Evolutionary conservation across 2,113 vertebrate species (phyloP), one percentile per base, ranked within the genome.

Genomic region (Pangasianodon gigas): DNA sequence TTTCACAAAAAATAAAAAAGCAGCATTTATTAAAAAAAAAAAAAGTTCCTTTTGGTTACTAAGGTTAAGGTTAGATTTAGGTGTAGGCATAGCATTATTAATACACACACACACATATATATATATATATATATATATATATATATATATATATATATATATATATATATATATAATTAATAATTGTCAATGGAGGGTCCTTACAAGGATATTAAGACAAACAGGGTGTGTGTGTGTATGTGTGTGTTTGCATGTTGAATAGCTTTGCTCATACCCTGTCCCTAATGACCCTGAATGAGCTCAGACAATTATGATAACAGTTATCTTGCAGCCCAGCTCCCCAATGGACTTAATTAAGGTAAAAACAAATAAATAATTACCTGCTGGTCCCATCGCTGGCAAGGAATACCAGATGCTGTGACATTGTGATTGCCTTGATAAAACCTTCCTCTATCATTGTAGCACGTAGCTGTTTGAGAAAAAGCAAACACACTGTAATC

Each of bases 341-440:
- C 60, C 58, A 56, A 6, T 52, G 74, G 71, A 37, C 82, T 41
- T 75, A 60, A 80, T 83, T 56, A 65, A 87, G 41, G 62, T 77
- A 80, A 67, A 48, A 86, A 37, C 77, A 56, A 60, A 75, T 41
- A 81, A 14, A 84, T 85, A 62, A 89, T 0, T 60, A 98, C 97
- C 97, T 98, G 97, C 44, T 96, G 95, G 4, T 93, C 96, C 97
- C 97, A 98, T 44, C 95, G 95, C 93, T 98, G 97, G 92, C 97
- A 98, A 0, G 95, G 95, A 85, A 94, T 95, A 44, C 96, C 97
- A 0, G 97, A 98, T 81, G 90, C 92, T 0, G 97, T 98, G 80
- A 94, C 14, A 0, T 97, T 98, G 65, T 93, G 44, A 0, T 29
- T 91, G 29, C 97, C 97, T 92, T 97, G 96, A 90, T 98, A 98